Percentiles rank a stretch among this genome's conserved stretches.
Evolutionary conservation across 2,888 invertebrate species (phyloP).

Genomic region (Torymus texanus): DNA sequence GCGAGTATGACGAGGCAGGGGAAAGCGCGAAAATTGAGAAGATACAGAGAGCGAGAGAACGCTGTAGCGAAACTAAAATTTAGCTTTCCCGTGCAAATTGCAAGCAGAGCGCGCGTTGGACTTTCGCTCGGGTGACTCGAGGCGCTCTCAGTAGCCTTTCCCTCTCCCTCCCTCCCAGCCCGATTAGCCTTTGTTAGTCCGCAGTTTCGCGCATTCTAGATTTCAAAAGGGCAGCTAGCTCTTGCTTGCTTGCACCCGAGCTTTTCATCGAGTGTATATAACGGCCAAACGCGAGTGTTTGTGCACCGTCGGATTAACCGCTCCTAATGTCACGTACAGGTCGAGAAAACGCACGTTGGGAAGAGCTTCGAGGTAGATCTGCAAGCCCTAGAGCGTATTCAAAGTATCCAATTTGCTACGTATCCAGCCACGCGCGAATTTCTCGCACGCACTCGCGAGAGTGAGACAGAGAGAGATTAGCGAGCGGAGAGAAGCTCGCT

Average conservation of each 20-base stretch:
- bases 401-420: constrained; percentile 15
- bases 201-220: constrained; percentile 37
- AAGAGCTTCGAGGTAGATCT: background rate
- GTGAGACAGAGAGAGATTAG: background rate
- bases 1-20: background rate
- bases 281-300: background rate
- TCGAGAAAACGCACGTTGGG: background rate
- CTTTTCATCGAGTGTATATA: constrained; percentile 37
- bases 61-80: constrained; percentile 14
- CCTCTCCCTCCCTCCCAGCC: background rate
- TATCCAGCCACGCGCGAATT: background rate
- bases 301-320: constrained; percentile 1
- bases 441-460: background rate
- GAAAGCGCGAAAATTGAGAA: constrained; percentile 20
- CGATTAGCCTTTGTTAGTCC: constrained; percentile 46
- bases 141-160: background rate
- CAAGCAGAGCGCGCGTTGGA: constrained; percentile 13
- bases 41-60: background rate
- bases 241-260: constrained; percentile 1
- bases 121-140: constrained; percentile 26
- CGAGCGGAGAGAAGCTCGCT: background rate
- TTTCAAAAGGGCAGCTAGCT: constrained; percentile 28
- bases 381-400: background rate
- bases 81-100: constrained; percentile 46
- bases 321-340: constrained; percentile 36